Percentiles rank a stretch among this genome's conserved stretches.
These are phyloP conservation scores for Plecotus auritus DNA, from an alignment of 2,113 vertebrate species.

Conservation along the genomic window DNA sequence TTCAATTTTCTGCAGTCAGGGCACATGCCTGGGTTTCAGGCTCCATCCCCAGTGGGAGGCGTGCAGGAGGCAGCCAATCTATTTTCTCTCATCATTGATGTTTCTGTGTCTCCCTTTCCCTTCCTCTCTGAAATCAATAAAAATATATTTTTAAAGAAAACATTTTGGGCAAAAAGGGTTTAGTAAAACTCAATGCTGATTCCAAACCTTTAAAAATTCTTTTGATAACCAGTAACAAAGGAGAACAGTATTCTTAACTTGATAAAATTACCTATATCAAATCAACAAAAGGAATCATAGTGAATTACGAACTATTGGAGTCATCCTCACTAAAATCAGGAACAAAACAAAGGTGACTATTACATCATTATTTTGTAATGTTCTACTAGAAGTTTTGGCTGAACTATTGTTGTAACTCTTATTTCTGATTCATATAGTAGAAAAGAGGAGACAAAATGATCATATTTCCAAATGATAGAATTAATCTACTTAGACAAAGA, in stretches of 20 bases:
- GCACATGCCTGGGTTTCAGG: no score
- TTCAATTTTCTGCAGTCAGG: no score
- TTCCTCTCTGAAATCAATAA: no score
- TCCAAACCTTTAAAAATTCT: constrained; percentile 7
- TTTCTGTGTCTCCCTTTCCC: no score
- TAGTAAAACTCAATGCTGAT: neutral
- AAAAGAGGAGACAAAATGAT: neutral
- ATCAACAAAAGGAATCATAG: neutral
- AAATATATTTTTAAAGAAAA: neutral
- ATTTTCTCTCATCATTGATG: no score
- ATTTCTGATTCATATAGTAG: no score
- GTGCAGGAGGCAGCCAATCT: no score
- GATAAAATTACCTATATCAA: neutral
- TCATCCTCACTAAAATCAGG: neutral
- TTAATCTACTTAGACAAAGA: constrained; percentile 21
- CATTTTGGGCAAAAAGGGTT: neutral
- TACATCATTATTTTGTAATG: neutral
- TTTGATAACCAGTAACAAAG: neutral
- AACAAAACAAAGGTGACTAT: neutral
- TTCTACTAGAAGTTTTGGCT: neutral
- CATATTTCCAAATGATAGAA: constrained; percentile 2
- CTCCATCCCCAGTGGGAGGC: no score
- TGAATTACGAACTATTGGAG: neutral
- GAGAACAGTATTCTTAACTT: neutral
- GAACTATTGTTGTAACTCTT: no score